phyloP scores from a whole-genome alignment of 2,888 invertebrate genomes.

The Villa cingulata region DNA sequence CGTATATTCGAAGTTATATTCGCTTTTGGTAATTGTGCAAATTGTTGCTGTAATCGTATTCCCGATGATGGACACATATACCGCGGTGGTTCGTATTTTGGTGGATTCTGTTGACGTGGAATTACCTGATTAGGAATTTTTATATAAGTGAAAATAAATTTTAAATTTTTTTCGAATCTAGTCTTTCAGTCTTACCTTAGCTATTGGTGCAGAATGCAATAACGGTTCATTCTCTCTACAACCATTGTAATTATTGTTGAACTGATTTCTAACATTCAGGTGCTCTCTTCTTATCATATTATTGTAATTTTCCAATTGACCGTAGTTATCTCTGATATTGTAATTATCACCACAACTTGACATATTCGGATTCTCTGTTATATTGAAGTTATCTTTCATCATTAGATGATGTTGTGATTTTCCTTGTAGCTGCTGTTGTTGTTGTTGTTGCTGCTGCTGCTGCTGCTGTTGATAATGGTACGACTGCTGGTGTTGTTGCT shows the following conservation, averaged over 20 bases:
- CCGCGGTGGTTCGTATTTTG: constrained; percentile 36
- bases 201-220: constrained; percentile 34
- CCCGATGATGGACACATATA: constrained; percentile 33
- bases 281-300: constrained; percentile 21
- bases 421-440: constrained; percentile 16
- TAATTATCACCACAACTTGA: constrained; percentile 23
- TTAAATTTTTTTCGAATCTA: background rate
- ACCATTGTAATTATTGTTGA: constrained; percentile 28
- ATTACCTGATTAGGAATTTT: constrained; percentile 23
- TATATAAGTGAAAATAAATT: background rate
- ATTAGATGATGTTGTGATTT: constrained; percentile 17
- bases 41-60: constrained; percentile 26
- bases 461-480: constrained; percentile 21
- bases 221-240: constrained; percentile 36
- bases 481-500: constrained; percentile 22
- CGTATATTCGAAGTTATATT: constrained; percentile 22
- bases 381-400: constrained; percentile 35
- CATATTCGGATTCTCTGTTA: constrained; percentile 33
- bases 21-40: constrained; percentile 20
- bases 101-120: constrained; percentile 30
- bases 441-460: constrained; percentile 18
- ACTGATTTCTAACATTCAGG: constrained; percentile 21
- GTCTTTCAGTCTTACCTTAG: constrained; percentile 28
- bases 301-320: constrained; percentile 23
- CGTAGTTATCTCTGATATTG: constrained; percentile 23